Base-by-base conservation (phyloP, 2,888 invertebrate species). In the Quadriops clusia region DNA sequence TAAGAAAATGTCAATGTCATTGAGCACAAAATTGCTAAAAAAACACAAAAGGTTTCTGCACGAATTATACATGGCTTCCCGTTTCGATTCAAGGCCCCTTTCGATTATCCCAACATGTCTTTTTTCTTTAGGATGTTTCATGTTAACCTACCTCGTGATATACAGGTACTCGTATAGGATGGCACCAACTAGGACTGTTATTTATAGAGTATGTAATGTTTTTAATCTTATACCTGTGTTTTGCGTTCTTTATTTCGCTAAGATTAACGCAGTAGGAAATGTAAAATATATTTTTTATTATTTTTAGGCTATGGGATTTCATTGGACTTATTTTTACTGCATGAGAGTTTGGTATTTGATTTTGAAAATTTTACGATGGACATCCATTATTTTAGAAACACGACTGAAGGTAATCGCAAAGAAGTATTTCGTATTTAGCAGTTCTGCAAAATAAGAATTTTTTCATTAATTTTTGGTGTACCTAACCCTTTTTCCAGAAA, bases 291-390 rank as follows among this genome's bases (percentile, higher is more conserved):
- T 12, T 14, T 25, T 25, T 25, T 25, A 10, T 17, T 23, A 17
- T 38, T 47, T 41, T 30, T 34, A 56, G 56, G 50, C 53, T 31
- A 26, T 52, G 5, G 41, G 50, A 9, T 53, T 56, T 30, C 57
- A 57, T 28, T 57, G 56, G 52, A 42, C 47, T 3, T 56, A 46
- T 31, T 56, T 55, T 37, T 56, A 55, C 27, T 36, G 47, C 3
- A 42, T 46, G 17, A 37, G 54, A 36, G 32, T 54, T 22, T 57
- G 57, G 57, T 50, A 53, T 25, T 30, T 51, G 12, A 38, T 53
- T 15, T 26, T 56, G 27, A 51, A 49, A 36, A 38, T 37, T 9
- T 44, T 41, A 25, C 44, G 38, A 34, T 41, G 42, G 33, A 24
- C n/a, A n/a, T n/a, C n/a, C n/a, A n/a, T n/a, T n/a, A n/a, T n/a